phyloP scores from a whole-genome alignment of 2,797 vertebrate species.

The Babyrousa celebensis region DNA sequence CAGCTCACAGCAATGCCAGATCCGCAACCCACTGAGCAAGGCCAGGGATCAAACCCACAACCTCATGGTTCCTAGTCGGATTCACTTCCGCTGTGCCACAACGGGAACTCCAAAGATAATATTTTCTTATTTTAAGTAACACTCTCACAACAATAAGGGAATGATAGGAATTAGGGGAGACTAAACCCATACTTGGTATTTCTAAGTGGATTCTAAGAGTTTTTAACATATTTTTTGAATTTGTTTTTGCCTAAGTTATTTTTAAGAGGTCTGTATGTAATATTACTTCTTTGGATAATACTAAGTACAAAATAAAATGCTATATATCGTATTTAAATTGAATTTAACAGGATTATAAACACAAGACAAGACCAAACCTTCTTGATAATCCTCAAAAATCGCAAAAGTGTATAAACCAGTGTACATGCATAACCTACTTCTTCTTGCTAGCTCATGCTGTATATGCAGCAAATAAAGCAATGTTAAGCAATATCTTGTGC shows the following conservation, averaged over 20 bases:
- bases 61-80: too few species aligned
- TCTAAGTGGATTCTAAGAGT: conserved; percentile 23
- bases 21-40: too few species aligned
- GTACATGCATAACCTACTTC: background rate
- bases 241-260: conserved; percentile 68
- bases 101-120: background rate
- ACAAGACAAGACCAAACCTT: background rate
- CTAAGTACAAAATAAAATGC: conserved; percentile 49
- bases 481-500: conserved; percentile 1
- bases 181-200: conserved; percentile 59
- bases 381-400: conserved; percentile 47
- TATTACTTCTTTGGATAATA: conserved; percentile 63
- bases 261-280: conserved; percentile 22
- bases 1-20: too few species aligned
- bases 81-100: too few species aligned
- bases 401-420: background rate
- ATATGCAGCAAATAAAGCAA: background rate
- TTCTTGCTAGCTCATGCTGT: background rate
- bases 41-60: too few species aligned
- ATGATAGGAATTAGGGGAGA: conserved; percentile 4
- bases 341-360: conserved; percentile 24
- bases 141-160: conserved; percentile 7
- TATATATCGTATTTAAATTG: background rate
- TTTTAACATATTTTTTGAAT: conserved; percentile 58
- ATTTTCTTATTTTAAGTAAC: conserved; percentile 66